Evolutionary conservation across 2,113 vertebrate genomes (phyloP), one percentile per base, ranked within the genome.

Genomic region (Saguinus imperator): DNA sequence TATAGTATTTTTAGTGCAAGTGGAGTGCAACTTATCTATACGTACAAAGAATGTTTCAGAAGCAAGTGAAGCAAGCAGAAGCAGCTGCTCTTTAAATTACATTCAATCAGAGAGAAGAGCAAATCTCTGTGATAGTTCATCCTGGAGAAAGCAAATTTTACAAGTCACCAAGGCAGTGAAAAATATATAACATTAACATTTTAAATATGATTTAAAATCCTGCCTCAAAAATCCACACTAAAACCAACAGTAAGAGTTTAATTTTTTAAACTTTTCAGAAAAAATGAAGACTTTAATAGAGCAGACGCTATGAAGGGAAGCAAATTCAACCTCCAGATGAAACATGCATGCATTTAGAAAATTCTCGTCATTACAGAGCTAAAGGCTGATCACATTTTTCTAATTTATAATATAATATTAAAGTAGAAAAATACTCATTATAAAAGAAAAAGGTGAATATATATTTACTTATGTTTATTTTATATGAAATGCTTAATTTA

Each of bases 51-150:
- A 81, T 37, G 25, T 37, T 96, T 96, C 50, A 95, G 93, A 94
- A 95, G 92, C 89, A 93, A 8, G 27, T 94, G 68, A 86, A 91
- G 82, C 64, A 91, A 92, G n/a, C 45, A 27, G 70, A 87, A 97
- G 86, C 32, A 91, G 7, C 8, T 37, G 14, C 87, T 90, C 21
- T 43, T 95, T 48, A 68, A 57, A 45, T 98, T 98, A 99, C 68
- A 99, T 98, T 98, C 99, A 99, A 98, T 99, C 99, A 97, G 99
- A 97, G 35, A 99, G 99, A 96, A 98, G 99, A 97, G 99, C 99
- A 89, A 99, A 98, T 94, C 99, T 99, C 98, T 99, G 99, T 40
- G 99, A 99, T 85, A 99, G 98, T 97, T 99, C 99, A 96, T 99
- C 99, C 99, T 99, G 96, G 70, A 98, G 43, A 87, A 95, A 37